phyloP scores from a whole-genome alignment of 2,888 invertebrate species.

The Pammene fasciana region DNA sequence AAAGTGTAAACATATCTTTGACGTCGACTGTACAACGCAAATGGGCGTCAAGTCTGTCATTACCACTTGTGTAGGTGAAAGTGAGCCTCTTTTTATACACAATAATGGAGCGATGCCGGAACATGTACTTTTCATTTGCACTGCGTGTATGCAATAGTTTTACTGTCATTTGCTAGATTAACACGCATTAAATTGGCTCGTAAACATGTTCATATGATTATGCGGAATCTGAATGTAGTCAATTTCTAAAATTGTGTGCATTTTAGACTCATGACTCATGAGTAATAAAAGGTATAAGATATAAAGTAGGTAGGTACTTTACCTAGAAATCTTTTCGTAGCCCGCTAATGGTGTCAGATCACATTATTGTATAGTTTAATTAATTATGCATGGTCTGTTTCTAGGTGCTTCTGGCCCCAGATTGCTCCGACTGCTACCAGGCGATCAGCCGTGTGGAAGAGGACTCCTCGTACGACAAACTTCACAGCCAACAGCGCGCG shows the following conservation, averaged over 20 bases:
- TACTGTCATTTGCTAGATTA: neutral
- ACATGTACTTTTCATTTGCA: neutral
- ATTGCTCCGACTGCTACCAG: conserved; percentile 87
- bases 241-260: neutral
- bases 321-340: no score
- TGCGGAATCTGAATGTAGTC: neutral
- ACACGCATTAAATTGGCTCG: conserved; percentile 8
- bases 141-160: neutral
- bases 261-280: no score
- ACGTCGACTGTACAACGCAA: neutral
- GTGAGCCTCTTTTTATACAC: conserved; percentile 5
- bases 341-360: neutral
- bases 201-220: neutral
- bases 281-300: no score
- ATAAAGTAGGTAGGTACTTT: no score
- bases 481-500: conserved; percentile 66
- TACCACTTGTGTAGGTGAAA: conserved; percentile 18
- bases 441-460: conserved; percentile 58
- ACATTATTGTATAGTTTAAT: neutral
- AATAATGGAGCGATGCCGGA: conserved; percentile 12
- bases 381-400: conserved; percentile 1
- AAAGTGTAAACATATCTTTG: no score
- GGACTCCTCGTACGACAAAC: conserved; percentile 66
- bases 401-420: conserved; percentile 86
- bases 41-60: conserved; percentile 6